Conservation (phyloP, 2,113 vertebrate species). For the Nothoprocta perdicaria region DNA sequence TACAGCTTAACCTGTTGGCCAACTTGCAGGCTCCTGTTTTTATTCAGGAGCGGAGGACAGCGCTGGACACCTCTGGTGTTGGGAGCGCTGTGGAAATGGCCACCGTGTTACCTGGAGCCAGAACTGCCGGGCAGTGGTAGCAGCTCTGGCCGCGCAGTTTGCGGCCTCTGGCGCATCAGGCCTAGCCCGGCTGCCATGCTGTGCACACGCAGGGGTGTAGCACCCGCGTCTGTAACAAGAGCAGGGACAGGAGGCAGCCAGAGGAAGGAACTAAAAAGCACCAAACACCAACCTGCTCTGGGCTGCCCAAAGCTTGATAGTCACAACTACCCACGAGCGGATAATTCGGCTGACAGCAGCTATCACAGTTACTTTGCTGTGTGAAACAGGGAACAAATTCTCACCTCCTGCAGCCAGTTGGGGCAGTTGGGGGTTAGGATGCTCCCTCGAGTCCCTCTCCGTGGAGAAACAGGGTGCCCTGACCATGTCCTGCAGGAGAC, state of each 20-base stretch:
- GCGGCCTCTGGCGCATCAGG: not conserved
- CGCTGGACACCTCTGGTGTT: not conserved
- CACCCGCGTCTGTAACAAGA: not conserved
- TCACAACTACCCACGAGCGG: not conserved
- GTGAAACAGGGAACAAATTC: not conserved
- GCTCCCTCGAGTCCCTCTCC: not conserved
- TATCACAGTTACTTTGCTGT: not conserved
- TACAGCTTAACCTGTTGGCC: not conserved
- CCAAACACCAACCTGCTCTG: not conserved
- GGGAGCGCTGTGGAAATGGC: not conserved
- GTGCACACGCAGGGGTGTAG: rapidly evolving
- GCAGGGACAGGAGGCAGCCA: not conserved
- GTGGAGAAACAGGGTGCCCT: not conserved
- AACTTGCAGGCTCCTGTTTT: not conserved
- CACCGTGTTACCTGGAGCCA: not conserved
- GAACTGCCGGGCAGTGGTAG: not conserved
- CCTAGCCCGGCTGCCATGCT: not conserved
- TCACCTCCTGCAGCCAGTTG: not conserved
- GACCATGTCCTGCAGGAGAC: rapidly evolving
- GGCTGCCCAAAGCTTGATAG: not conserved
- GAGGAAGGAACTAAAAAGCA: not conserved
- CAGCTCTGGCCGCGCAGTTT: not conserved
- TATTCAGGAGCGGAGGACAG: rapidly evolving
- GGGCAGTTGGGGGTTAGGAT: not conserved
- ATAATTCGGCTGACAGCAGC: not conserved